Base-by-base conservation (phyloP, 2,888 invertebrate species). In the Leucoma salicis region DNA sequence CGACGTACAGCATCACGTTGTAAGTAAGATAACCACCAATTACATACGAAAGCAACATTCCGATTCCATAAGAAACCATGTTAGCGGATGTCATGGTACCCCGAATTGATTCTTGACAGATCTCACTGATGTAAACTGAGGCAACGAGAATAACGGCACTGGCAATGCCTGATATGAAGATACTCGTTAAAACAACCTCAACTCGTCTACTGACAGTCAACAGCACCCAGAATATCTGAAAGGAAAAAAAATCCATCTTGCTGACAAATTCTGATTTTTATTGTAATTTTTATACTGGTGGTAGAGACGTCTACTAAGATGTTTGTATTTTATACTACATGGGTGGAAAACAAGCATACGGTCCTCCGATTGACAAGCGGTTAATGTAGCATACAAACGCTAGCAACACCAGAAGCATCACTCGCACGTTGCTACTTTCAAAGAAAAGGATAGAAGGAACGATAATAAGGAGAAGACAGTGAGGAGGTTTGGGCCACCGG, bases 21-120 rank as follows among this genome's bases (percentile, higher is more conserved):
- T 61, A 61, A 0, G 36, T 10, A 1, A 61, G 2, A 5, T 29
- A 40, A 4, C 61, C 63, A 31, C 53, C 63, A 0, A 61, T 29
- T 2, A 47, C 1, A 16, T 59, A 63, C 1, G 57, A 43, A 0
- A 61, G 11, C 7, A 61, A 18, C 21, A 49, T 46, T 2, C 61
- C 61, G 2, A 63, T 14, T 2, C 57, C 60, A 13, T 42, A 56
- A 0, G 49, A 49, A 0, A 61, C 46, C 31, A 59, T 43, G 5
- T 44, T 48, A 13, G 40, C 24, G 12, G 49, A 31, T 3, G 57
- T 42, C 63, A 60, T 62, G 5, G 52, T 46, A 6, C 67, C 67
- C 47, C 69, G 38, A 0, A 66, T 57, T 3, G 53, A 52, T 12
- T 61, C 54, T 18, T 61, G 61, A 24, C 49, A 66, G 21, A 61